Evolutionary conservation across 2,888 invertebrate genomes (phyloP), one percentile per base, ranked within the genome.

Genomic region (Chymomyza fuscimana): DNA sequence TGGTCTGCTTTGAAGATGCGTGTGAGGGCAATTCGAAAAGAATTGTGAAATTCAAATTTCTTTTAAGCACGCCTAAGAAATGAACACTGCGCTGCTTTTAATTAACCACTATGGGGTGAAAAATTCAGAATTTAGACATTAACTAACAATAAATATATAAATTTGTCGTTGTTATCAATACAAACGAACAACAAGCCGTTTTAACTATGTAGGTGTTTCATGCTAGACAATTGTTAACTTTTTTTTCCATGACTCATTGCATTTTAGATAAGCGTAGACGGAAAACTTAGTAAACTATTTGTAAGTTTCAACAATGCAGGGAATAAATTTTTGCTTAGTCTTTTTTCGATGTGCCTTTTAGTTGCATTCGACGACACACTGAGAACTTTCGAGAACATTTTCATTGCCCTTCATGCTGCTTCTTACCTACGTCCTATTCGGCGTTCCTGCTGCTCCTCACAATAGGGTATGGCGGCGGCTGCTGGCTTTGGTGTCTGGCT

Each of bases 351-450:
- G 50, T 58, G 16, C 22, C 25, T 64, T 40, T 36, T 65, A 51
- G 12, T 40, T 60, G 51, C 65, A 59, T 29, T 56, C 32, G 62
- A 65, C 61, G 19, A 36, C 32, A 25, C 4, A 25, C 25, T 25
- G 36, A 64, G 70, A 76, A 80, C 60, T 56, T 76, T 76, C 74
- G 59, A 78, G 70, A 74, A 73, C 66, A 63, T 58, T 62, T 46
- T 59, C 61, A 63, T 71, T 59, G 64, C n/a, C 15, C 29, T 19
- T 29, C 50, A 58, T 62, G 50, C 58, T 73, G 65, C 61, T 46
- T 70, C 86, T 79, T 87, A 92, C 91, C 91, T 90, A 12, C 91
- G 86, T 64, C 89, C 91, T 66, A 91, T 89, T 15, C 87, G 89
- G n/a, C 89, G 87, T 63, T 91, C 90, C 71, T 82, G 75, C 63